phyloP scores from a whole-genome alignment of 2,888 invertebrate genomes.

The Melinaea marsaeus region DNA sequence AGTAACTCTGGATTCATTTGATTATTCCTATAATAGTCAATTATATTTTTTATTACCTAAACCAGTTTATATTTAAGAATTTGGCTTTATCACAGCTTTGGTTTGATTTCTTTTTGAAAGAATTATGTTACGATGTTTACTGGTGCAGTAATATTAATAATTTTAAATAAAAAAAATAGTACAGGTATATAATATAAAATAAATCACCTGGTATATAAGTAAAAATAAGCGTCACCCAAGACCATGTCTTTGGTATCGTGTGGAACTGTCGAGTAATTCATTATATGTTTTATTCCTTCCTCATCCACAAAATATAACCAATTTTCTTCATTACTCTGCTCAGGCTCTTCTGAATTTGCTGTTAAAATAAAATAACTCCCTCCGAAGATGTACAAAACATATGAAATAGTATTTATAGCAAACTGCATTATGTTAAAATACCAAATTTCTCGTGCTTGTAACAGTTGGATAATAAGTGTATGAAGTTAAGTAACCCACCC shows the following conservation, averaged over 20 bases:
- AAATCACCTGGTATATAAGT: slow-evolving; percentile 64
- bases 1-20: slow-evolving; percentile 47
- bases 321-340: slow-evolving; percentile 58
- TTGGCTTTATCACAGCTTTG: too few species aligned
- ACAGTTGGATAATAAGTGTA: not conserved
- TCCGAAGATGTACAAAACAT: slow-evolving; percentile 12
- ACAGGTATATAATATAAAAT: not conserved
- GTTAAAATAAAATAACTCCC: not conserved
- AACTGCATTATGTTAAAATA: not conserved
- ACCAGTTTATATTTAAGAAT: too few species aligned
- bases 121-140: too few species aligned
- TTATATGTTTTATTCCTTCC: slow-evolving; percentile 52
- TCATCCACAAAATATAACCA: slow-evolving; percentile 71
- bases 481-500: not conserved
- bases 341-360: slow-evolving; percentile 36
- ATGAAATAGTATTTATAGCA: not conserved
- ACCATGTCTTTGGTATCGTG: slow-evolving; percentile 45
- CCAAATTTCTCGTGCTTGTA: not conserved
- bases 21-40: slow-evolving; percentile 36
- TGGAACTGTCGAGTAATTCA: slow-evolving; percentile 60
- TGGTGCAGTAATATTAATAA: too few species aligned
- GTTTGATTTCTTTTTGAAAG: too few species aligned
- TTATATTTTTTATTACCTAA: too few species aligned
- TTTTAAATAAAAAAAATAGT: not conserved
- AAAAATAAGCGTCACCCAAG: slow-evolving; percentile 63